Conservation (phyloP, 2,888 invertebrate species). For the Unio delphinus region DNA sequence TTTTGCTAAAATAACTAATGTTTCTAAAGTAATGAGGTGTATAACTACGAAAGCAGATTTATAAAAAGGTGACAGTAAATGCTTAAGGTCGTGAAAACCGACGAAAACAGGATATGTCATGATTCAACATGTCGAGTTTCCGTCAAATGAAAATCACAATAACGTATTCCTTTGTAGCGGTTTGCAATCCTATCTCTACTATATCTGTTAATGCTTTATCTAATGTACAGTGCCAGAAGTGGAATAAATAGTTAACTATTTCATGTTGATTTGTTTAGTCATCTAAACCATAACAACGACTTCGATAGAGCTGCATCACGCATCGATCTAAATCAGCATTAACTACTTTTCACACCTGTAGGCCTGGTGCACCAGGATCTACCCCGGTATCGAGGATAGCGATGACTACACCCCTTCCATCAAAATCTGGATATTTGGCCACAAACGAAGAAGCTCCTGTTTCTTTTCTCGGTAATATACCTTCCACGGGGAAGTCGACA, state of each 20-base stretch:
- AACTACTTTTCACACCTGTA: conserved; percentile 78
- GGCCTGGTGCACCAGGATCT: conserved; percentile 94
- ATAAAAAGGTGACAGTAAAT: too few species aligned
- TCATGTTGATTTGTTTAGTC: background rate
- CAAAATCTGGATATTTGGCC: conserved; percentile 89
- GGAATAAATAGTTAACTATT: background rate
- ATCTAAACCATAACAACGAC: background rate
- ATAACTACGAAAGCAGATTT: too few species aligned
- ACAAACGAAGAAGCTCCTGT: conserved; percentile 91
- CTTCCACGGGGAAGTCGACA: conserved; percentile 66
- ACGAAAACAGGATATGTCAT: too few species aligned
- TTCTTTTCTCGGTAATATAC: conserved; percentile 87
- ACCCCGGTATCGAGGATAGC: conserved; percentile 98
- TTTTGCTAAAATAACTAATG: too few species aligned
- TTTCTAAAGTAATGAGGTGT: too few species aligned
- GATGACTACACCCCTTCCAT: conserved; percentile 92
- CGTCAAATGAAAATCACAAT: too few species aligned
- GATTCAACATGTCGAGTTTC: too few species aligned
- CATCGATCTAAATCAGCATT: background rate
- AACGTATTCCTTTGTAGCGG: too few species aligned
- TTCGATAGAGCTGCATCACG: background rate
- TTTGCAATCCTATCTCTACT: too few species aligned
- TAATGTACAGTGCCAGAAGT: background rate
- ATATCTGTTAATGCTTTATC: too few species aligned
- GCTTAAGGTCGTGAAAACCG: too few species aligned